Conservation (phyloP, 2,888 invertebrate genomes). For the Athalia rosae region DNA sequence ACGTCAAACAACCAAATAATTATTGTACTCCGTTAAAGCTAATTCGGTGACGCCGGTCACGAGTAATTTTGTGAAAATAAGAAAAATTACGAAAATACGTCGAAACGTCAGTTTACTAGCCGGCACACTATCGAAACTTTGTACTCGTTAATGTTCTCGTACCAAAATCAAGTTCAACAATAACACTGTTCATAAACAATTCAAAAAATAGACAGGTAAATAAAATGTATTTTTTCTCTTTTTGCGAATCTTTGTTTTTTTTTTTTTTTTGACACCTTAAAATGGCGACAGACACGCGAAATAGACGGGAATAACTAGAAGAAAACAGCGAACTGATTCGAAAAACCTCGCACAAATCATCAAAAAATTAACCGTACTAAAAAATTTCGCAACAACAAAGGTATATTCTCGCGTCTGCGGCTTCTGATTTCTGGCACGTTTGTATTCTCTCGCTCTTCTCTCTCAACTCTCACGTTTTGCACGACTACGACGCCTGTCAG, state of each 20-base stretch:
- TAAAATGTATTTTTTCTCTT: constrained; percentile 24
- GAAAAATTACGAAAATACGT: constrained; percentile 38
- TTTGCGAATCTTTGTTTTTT: constrained; percentile 47
- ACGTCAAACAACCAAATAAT: too few relatives aligned
- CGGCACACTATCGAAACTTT: constrained; percentile 22
- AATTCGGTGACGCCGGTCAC: too few relatives aligned
- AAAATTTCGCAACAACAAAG: background rate
- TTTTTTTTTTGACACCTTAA: background rate
- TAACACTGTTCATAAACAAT: too few relatives aligned
- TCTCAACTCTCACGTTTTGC: too few relatives aligned
- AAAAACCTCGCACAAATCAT: background rate
- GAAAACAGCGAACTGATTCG: background rate
- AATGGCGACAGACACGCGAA: constrained; percentile 18
- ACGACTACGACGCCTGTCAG: background rate
- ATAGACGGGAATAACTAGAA: background rate
- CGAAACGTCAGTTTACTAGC: constrained; percentile 33
- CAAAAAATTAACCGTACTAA: background rate
- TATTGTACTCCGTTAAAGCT: too few relatives aligned
- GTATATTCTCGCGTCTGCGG: background rate
- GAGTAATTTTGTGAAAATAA: background rate
- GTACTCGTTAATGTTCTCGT: too few relatives aligned
- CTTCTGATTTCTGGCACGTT: background rate
- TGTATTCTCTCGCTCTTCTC: background rate
- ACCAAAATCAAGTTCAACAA: too few relatives aligned
- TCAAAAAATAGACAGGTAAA: too few relatives aligned